A percentile compares a stretch with the other conserved stretches of the same genome.
Conservation (phyloP, 2,797 vertebrate genomes). For the Pangasius krempfi region DNA sequence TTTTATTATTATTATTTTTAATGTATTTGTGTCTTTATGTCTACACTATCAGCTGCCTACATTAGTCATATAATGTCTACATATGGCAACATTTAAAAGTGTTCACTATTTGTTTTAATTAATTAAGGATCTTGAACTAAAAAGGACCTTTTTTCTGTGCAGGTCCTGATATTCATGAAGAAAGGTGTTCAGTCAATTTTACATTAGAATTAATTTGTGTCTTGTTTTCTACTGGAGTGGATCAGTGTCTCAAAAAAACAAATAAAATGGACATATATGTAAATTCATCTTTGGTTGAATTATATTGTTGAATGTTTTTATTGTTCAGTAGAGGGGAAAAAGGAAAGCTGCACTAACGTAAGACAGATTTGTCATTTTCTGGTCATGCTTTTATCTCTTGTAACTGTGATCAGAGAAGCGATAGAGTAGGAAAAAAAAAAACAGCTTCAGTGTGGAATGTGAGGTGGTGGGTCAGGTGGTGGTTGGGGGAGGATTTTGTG, state of each 20-base stretch:
- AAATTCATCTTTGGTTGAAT: not conserved
- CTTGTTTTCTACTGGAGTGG: not conserved
- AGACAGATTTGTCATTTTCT: constrained; percentile 9
- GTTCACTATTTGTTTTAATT: not conserved
- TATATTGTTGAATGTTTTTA: not conserved
- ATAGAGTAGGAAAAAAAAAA: not conserved
- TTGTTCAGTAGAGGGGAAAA: not conserved
- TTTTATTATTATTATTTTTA: not conserved
- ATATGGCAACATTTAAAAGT: not conserved
- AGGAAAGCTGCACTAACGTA: not conserved
- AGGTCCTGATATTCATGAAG: not conserved
- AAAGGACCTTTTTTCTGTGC: not conserved
- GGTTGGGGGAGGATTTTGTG: constrained; percentile 7
- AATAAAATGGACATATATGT: not conserved
- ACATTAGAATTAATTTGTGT: not conserved
- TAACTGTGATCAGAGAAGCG: constrained; percentile 1
- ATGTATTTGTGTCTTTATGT: not conserved
- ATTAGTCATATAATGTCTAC: not conserved
- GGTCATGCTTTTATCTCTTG: constrained; percentile 22
- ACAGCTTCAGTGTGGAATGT: constrained; percentile 34
- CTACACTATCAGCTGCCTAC: not conserved
- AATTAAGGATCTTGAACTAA: not conserved
- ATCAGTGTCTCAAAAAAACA: not conserved
- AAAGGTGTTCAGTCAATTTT: not conserved
- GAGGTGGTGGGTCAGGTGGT: constrained; percentile 40